Conservation (phyloP, 2,888 invertebrate species). For the Adelognathus sp. region DNA sequence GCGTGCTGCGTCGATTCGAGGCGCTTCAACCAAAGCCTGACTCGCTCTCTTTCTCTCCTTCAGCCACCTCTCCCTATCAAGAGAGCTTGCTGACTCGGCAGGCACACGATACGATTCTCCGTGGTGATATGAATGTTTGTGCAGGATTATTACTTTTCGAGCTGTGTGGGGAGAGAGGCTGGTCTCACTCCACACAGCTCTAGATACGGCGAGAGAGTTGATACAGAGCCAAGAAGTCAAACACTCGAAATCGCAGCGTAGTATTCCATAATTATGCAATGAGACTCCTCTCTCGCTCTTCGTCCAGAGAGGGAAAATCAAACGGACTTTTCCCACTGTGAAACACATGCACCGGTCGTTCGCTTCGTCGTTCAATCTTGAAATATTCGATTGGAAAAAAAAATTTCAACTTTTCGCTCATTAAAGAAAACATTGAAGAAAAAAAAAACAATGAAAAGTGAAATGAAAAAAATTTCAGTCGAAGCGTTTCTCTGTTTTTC, state of each 20-base stretch:
- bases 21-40: neutral
- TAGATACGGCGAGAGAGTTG: slow-evolving; percentile 50
- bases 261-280: slow-evolving; percentile 60
- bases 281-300: slow-evolving; percentile 50
- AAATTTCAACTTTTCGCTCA: slow-evolving; percentile 10
- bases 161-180: too few species aligned
- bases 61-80: neutral
- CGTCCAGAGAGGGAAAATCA: slow-evolving; percentile 28
- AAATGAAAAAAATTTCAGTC: slow-evolving; percentile 42
- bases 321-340: neutral
- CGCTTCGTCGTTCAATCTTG: slow-evolving; percentile 44
- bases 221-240: slow-evolving; percentile 63
- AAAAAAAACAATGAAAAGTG: slow-evolving; percentile 13
- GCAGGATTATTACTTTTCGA: slow-evolving; percentile 68
- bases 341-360: slow-evolving; percentile 53
- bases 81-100: slow-evolving; percentile 56
- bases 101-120: slow-evolving; percentile 42
- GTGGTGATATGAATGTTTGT: slow-evolving; percentile 65
- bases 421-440: neutral
- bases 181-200: too few species aligned
- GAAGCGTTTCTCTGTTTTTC: slow-evolving; percentile 64
- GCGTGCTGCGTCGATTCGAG: slow-evolving; percentile 1
- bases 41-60: neutral
- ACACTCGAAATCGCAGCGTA: slow-evolving; percentile 58
- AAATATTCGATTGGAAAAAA: slow-evolving; percentile 38